phyloP scores from a whole-genome alignment of 1,140 invertebrate genomes.

The Cydia pomonella region DNA sequence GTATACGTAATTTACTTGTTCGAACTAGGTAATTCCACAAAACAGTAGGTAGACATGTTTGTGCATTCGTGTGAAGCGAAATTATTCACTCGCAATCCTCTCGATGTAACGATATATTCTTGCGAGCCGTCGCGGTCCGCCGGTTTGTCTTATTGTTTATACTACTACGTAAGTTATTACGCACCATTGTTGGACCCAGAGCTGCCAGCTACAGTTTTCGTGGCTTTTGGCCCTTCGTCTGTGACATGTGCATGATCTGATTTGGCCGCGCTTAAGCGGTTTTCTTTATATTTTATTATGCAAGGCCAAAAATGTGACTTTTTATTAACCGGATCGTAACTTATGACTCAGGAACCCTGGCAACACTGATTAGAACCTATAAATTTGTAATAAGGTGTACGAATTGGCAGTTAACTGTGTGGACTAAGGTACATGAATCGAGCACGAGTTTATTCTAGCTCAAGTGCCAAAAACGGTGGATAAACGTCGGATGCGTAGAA shows the following conservation, averaged over 20 bases:
- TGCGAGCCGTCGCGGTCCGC: conserved; percentile 38
- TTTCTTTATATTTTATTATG: too few relatives aligned
- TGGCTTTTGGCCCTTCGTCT: too few relatives aligned
- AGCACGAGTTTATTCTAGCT: conserved; percentile 11
- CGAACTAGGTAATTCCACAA: too few relatives aligned
- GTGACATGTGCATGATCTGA: too few relatives aligned
- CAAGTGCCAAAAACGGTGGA: conserved; percentile 4
- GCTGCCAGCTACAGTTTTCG: too few relatives aligned
- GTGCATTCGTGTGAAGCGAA: neutral
- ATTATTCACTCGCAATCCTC: neutral
- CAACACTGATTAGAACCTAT: neutral
- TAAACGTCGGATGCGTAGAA: neutral
- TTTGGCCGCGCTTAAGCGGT: too few relatives aligned
- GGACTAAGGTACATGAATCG: neutral
- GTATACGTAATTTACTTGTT: too few relatives aligned
- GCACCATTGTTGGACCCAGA: too few relatives aligned
- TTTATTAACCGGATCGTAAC: too few relatives aligned
- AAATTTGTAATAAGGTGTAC: neutral
- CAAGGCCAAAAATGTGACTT: too few relatives aligned
- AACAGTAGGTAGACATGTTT: neutral
- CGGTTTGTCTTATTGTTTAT: conserved; percentile 31
- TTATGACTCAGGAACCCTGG: too few relatives aligned
- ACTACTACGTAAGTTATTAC: neutral
- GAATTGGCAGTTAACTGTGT: neutral
- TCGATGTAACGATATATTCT: conserved; percentile 34